Percentiles rank a stretch among this genome's conserved stretches.
phyloP scores from a whole-genome alignment of 2,797 vertebrate genomes.

The Urosaurus nigricauda region DNA sequence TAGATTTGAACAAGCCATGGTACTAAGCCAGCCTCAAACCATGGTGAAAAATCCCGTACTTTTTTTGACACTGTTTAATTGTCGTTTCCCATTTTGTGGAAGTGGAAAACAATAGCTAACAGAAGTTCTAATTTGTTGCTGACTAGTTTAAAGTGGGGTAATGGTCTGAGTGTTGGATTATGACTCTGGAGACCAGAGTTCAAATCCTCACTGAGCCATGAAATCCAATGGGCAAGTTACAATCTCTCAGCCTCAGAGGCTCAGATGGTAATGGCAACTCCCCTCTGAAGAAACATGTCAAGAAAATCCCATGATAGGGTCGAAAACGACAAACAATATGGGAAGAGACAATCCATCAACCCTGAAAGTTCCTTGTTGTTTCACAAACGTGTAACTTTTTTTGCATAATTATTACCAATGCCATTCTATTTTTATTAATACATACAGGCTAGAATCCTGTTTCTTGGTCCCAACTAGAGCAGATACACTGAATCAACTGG shows the following conservation, averaged over 20 bases:
- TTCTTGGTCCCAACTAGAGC: neutral
- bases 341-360: neutral
- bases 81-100: neutral
- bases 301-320: too few relatives aligned
- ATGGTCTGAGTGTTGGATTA: too few relatives aligned
- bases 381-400: neutral
- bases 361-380: neutral
- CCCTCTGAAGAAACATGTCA: too few relatives aligned
- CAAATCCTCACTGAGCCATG: too few relatives aligned
- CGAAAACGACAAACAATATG: too few relatives aligned
- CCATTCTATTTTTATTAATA: constrained; percentile 7
- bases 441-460: neutral
- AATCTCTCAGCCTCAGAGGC: too few relatives aligned
- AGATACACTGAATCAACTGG: too few relatives aligned
- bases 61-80: neutral
- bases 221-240: too few relatives aligned
- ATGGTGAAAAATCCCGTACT: neutral
- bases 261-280: too few relatives aligned
- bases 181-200: too few relatives aligned
- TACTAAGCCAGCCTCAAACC: neutral
- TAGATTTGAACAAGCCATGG: neutral
- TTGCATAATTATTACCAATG: neutral
- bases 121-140: neutral
- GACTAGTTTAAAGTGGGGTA: neutral
- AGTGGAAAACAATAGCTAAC: neutral